Conservation (phyloP, 2,797 vertebrate species). For the Dipus sagitta region DNA sequence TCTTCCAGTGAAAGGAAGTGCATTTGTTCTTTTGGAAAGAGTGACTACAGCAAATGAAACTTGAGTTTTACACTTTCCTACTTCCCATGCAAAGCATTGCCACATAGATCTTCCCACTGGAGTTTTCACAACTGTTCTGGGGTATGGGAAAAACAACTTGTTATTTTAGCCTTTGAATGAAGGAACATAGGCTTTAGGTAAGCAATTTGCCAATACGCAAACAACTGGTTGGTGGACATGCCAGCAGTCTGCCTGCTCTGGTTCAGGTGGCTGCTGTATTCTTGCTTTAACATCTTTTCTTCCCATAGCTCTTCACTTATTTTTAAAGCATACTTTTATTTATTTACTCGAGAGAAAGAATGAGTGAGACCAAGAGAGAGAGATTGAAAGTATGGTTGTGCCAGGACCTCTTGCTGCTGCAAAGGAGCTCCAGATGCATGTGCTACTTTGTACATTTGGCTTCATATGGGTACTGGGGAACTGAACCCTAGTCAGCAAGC, state of each 20-base stretch:
- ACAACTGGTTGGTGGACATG: background rate
- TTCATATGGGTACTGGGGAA: no score
- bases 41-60: conserved; percentile 2
- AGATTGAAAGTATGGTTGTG: no score
- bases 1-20: background rate
- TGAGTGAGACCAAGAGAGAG: no score
- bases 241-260: fast-evolving
- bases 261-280: background rate
- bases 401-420: no score
- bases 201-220: background rate
- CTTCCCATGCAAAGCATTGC: background rate
- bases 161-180: conserved; percentile 8
- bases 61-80: background rate
- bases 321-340: no score
- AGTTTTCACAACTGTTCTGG: background rate
- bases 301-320: no score
- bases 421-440: no score
- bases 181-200: background rate
- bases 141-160: background rate
- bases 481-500: no score
- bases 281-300: background rate
- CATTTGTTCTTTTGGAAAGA: background rate
- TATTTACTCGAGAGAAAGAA: no score
- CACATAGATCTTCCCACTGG: background rate
- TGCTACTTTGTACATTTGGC: no score